Conservation (phyloP, 2,888 invertebrate genomes). For the Tinea pellionella region DNA sequence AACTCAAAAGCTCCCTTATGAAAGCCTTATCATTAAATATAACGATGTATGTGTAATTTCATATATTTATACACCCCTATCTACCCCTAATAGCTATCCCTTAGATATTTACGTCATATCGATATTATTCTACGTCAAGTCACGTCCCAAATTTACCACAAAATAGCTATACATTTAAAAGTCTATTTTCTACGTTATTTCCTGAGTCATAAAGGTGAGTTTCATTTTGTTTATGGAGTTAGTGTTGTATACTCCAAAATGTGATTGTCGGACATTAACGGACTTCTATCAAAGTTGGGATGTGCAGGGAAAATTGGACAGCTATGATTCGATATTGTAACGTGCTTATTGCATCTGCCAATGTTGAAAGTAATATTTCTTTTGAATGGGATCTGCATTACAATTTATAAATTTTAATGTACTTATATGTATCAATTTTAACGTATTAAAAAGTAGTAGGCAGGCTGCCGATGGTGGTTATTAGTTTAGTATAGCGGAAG, state of each 20-base stretch:
- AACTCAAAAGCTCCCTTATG: no score
- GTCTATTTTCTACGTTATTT: not conserved
- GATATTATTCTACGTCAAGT: slow-evolving; percentile 4
- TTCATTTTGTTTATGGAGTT: not conserved
- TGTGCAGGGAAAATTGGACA: not conserved
- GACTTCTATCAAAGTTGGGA: not conserved
- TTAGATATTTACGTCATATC: slow-evolving; percentile 7
- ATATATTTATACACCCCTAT: slow-evolving; percentile 2
- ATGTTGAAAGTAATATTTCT: not conserved
- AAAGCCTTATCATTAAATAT: not conserved
- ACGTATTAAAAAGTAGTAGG: no score
- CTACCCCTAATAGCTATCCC: not conserved
- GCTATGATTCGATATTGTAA: not conserved
- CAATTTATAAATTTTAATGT: no score
- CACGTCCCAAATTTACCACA: not conserved
- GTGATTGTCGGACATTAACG: not conserved
- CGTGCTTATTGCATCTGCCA: not conserved
- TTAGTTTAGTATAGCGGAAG: no score
- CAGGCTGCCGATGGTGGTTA: no score
- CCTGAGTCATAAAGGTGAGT: not conserved
- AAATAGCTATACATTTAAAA: not conserved
- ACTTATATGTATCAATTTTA: no score
- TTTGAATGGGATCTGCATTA: not conserved
- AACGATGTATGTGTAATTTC: slow-evolving; percentile 2
- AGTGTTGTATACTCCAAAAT: not conserved